These are phyloP conservation scores for Craterocephalus amniculus DNA, from an alignment of 2,797 vertebrate species.

Conservation along the genomic window DNA sequence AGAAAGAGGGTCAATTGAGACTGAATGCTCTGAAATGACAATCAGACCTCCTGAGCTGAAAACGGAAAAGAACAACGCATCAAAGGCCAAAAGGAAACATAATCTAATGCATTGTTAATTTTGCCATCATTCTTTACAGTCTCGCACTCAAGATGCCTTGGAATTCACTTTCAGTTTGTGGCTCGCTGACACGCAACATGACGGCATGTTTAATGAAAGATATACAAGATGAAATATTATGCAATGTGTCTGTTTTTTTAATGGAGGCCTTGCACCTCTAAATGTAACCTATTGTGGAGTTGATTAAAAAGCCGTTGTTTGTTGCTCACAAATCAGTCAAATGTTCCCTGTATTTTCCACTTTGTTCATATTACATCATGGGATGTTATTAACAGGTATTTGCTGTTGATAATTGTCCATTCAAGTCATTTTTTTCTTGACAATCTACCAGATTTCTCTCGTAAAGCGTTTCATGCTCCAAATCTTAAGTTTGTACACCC, in stretches of 20 bases:
- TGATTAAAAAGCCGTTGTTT: conserved; percentile 34
- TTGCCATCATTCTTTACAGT: conserved; percentile 45
- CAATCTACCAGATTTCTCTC: background rate
- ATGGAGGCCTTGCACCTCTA: conserved; percentile 19
- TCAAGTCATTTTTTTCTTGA: background rate
- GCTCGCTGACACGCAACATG: conserved; percentile 61
- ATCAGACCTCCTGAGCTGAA: conserved; percentile 62
- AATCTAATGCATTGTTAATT: conserved; percentile 56
- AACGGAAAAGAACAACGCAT: conserved; percentile 44
- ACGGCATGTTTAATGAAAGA: conserved; percentile 59
- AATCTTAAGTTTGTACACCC: background rate
- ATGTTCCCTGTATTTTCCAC: background rate
- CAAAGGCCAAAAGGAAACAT: conserved; percentile 67
- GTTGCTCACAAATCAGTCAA: background rate
- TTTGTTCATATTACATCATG: background rate
- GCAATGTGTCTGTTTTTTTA: conserved; percentile 13
- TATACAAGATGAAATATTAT: conserved; percentile 36
- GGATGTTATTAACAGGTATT: background rate
- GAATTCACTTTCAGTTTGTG: conserved; percentile 37
- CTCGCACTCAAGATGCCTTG: conserved; percentile 15
- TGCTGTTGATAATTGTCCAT: background rate
- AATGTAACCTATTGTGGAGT: conserved; percentile 25
- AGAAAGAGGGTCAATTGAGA: conserved; percentile 55
- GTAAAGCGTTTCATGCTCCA: background rate
- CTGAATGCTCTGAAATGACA: conserved; percentile 65